Percentiles rank a stretch among this genome's conserved stretches.
phyloP scores from a whole-genome alignment of 2,888 invertebrate genomes.

The Biston betularia region DNA sequence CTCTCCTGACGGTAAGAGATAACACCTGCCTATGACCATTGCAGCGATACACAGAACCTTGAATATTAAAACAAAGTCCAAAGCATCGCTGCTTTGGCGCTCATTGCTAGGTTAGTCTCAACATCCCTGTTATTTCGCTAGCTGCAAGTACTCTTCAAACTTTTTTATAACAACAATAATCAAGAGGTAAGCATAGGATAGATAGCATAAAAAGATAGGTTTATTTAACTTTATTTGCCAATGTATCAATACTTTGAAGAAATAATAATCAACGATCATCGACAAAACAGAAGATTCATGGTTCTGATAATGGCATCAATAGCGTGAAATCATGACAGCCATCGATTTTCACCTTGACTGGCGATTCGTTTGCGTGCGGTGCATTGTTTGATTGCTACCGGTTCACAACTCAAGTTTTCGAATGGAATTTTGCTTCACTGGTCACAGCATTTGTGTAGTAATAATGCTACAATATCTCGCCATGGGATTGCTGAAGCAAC shows the following conservation, averaged over 20 bases:
- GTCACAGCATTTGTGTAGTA: slow-evolving; percentile 54
- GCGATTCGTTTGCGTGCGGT: slow-evolving; percentile 65
- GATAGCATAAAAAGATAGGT: no score
- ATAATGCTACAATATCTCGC: slow-evolving; percentile 39
- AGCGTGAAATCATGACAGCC: slow-evolving; percentile 70
- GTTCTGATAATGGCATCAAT: slow-evolving; percentile 51
- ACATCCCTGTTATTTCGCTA: no score
- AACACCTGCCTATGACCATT: no score
- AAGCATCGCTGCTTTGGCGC: no score
- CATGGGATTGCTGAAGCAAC: slow-evolving; percentile 38
- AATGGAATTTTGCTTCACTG: slow-evolving; percentile 58
- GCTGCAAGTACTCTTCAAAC: no score
- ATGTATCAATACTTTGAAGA: neutral
- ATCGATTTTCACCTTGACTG: slow-evolving; percentile 78
- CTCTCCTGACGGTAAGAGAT: no score
- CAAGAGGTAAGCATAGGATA: no score
- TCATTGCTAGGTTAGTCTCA: no score
- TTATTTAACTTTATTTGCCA: neutral
- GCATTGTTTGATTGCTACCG: slow-evolving; percentile 65
- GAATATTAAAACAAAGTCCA: no score
- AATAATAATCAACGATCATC: slow-evolving; percentile 1
- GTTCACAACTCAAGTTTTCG: slow-evolving; percentile 57
- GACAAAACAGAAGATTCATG: slow-evolving; percentile 14
- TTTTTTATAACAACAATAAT: no score
- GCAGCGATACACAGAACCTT: no score